Conservation (phyloP, 2,797 vertebrate species). For the Tragopan temminckii region DNA sequence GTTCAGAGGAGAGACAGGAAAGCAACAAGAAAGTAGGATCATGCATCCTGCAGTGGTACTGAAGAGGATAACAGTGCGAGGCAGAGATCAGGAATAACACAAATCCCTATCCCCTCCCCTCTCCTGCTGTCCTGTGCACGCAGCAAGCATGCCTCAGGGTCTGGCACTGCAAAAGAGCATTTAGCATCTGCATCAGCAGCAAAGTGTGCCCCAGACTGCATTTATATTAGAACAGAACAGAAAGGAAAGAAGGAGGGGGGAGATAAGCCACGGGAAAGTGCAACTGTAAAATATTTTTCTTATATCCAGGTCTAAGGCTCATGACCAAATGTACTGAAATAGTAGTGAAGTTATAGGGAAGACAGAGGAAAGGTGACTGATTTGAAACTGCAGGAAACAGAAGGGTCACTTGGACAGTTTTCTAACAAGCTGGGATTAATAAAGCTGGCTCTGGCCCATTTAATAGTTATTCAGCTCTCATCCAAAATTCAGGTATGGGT, state of each 20-base stretch:
- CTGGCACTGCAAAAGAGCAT: background rate
- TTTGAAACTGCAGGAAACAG: background rate
- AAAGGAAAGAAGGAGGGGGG: background rate
- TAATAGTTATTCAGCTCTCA: background rate
- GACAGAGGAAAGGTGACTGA: background rate
- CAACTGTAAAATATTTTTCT: background rate
- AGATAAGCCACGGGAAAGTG: rapidly evolving
- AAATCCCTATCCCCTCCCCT: background rate
- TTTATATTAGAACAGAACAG: background rate
- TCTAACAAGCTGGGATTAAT: background rate
- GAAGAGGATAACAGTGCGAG: background rate
- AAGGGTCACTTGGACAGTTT: background rate
- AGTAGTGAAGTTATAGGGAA: background rate
- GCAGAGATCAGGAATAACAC: background rate
- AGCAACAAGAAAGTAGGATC: background rate
- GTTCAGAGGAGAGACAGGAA: background rate
- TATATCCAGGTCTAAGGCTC: background rate
- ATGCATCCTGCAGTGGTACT: rapidly evolving
- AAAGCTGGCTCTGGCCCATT: background rate
- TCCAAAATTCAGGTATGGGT: background rate
- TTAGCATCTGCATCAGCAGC: background rate
- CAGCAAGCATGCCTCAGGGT: background rate
- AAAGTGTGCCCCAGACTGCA: background rate
- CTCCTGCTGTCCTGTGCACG: background rate
- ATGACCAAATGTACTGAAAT: background rate